Base-by-base conservation (phyloP, 2,797 vertebrate genomes). In the Synaphobranchus kaupii region DNA sequence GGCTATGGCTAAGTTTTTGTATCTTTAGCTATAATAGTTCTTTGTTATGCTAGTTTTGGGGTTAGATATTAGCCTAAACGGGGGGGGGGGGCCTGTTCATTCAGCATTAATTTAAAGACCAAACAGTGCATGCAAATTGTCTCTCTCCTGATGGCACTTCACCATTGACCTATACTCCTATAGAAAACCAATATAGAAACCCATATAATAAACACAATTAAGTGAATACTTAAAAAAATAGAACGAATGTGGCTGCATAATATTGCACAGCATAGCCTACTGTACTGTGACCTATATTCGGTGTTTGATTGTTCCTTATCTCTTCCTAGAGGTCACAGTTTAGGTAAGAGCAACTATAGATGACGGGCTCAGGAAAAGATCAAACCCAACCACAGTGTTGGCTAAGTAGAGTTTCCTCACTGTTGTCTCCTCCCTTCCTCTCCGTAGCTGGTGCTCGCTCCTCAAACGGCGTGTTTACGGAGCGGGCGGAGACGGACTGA, bases 381-480 rank as follows among this genome's bases (percentile, higher is more conserved):
- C 22, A 25, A 47, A 22, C 76, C 13, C 28, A 22, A 28, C 44
- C 76, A 48, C 44, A 48, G 73, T 44, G 78, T 81, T 50, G 25
- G 44, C 78, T 22, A 81, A 20, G 47, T 13, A 22, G 47, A 4
- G 28, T 52, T 50, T 68, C 68, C n/a, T 86, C 34, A 17, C 50
- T n/a, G 3, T 20, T 25, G 15, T 73, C 39, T 48, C 17, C 17
- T 28, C 20, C 54, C 58, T 20, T 10, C 12, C 58, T 9, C 10
- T 0, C 25, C 15, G 68, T 34, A 7, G 15, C 47, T 50, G 25
- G 7, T 39, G 7, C 47, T 50, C 39, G 47, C 28, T 12, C 10
- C 22, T 1, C 39, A 47, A 22, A n/a, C 60, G 6, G 52, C 48
- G 31, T 90, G 83, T 90, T 88, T 88, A 86, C 56, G 47, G 34